A percentile compares a stretch with the other conserved stretches of the same genome.
These are phyloP conservation scores for Ceratoteleas bidentatus DNA, from an alignment of 1,140 invertebrate genomes.

Conservation along the genomic window DNA sequence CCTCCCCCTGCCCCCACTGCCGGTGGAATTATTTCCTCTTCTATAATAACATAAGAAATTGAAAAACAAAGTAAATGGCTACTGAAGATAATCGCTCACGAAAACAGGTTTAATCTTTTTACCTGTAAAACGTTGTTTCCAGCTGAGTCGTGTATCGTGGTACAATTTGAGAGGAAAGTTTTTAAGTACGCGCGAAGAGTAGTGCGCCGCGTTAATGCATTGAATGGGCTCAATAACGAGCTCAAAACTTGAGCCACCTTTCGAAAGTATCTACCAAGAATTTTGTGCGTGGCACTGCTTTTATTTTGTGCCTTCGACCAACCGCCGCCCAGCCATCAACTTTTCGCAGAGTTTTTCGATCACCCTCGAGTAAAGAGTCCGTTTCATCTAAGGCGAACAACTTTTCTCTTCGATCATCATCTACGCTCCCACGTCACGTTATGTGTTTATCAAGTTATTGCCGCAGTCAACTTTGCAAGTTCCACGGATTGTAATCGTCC, in stretches of 20 bases:
- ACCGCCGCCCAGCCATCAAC: conserved; percentile 39
- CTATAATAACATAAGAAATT: too few relatives aligned
- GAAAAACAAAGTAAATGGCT: too few relatives aligned
- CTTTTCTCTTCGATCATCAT: conserved; percentile 64
- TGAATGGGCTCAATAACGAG: conserved; percentile 62
- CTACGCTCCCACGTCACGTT: conserved; percentile 39
- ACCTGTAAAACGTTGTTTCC: conserved; percentile 25
- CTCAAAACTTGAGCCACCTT: conserved; percentile 50
- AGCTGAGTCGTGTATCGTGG: conserved; percentile 25
- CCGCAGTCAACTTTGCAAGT: conserved; percentile 43
- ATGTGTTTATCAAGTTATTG: conserved; percentile 63
- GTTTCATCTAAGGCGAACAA: conserved; percentile 41
- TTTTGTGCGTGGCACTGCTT: conserved; percentile 51
- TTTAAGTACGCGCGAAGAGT: conserved; percentile 54
- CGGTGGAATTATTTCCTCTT: too few relatives aligned
- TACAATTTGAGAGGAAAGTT: conserved; percentile 53
- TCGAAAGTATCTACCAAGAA: conserved; percentile 54
- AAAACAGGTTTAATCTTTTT: conserved; percentile 21
- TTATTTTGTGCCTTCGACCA: conserved; percentile 43
- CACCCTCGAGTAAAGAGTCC: conserved; percentile 42
- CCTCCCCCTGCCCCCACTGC: too few relatives aligned
- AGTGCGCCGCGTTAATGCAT: conserved; percentile 54
- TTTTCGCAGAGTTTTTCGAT: conserved; percentile 53
- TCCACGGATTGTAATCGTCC: conserved; percentile 35
- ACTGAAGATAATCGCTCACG: not conserved